Percentiles rank a stretch among this genome's conserved stretches.
These are phyloP conservation scores for Dasyprocta punctata DNA, from an alignment of 2,113 vertebrate genomes.

Conservation along the genomic window DNA sequence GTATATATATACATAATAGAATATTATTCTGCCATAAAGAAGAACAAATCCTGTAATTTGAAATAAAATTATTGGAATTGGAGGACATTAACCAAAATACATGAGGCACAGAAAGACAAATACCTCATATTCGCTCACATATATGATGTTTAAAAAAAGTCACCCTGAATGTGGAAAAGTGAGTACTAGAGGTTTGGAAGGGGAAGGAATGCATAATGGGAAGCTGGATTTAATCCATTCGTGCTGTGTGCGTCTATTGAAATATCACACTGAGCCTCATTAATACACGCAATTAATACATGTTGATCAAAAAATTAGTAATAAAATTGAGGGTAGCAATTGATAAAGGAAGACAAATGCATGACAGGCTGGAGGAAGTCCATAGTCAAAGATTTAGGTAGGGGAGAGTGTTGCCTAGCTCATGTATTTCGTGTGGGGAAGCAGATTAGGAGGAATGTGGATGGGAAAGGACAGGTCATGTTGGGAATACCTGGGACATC, in stretches of 20 bases:
- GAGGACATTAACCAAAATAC: not conserved
- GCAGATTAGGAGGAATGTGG: not conserved
- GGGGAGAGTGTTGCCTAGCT: not conserved
- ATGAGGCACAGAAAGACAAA: not conserved
- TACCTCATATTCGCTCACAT: not conserved
- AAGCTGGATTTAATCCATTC: no score
- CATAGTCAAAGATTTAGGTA: not conserved
- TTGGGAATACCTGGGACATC: not conserved
- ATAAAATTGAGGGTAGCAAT: not conserved
- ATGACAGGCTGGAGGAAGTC: not conserved
- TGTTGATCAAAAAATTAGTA: not conserved
- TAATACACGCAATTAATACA: not conserved
- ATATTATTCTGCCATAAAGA: not conserved
- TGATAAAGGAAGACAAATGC: not conserved
- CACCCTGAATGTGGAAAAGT: not conserved
- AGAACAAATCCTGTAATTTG: not conserved
- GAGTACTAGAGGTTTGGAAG: not conserved
- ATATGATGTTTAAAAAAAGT: not conserved
- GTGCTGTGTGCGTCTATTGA: not conserved
- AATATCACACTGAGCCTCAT: not conserved
- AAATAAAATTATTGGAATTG: not conserved
- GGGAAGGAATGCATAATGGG: not conserved
- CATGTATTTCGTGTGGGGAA: not conserved
- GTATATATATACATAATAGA: not conserved
- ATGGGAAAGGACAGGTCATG: not conserved